A percentile compares a stretch with the other conserved stretches of the same genome.
phyloP scores from a whole-genome alignment of 2,797 vertebrate genomes.

The Sparidentex hasta region DNA sequence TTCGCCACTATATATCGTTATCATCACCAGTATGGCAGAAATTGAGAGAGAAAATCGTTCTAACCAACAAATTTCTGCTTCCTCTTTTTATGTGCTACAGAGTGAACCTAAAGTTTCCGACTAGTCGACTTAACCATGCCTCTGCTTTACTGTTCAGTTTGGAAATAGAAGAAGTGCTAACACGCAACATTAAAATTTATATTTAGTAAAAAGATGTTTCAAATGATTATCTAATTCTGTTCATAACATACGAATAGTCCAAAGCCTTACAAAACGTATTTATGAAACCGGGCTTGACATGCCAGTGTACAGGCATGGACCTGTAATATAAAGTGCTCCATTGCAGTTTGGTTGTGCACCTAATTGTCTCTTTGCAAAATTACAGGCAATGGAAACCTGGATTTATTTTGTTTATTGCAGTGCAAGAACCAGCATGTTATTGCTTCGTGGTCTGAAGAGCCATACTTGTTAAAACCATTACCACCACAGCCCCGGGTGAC shows the following conservation, averaged over 20 bases:
- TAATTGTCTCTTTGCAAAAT: conserved; percentile 58
- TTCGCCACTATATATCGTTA: background rate
- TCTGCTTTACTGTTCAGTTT: conserved; percentile 21
- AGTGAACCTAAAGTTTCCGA: background rate
- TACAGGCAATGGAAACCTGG: conserved; percentile 40
- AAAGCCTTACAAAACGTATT: background rate
- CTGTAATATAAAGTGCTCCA: conserved; percentile 23
- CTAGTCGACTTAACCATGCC: background rate
- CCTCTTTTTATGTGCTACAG: background rate
- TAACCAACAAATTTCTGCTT: background rate
- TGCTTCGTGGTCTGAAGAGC: conserved; percentile 45
- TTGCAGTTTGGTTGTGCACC: conserved; percentile 31
- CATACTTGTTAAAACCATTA: conserved; percentile 63
- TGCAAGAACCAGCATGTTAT: conserved; percentile 47
- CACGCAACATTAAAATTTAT: conserved; percentile 11
- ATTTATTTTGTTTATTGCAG: conserved; percentile 55
- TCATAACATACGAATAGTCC: conserved; percentile 28
- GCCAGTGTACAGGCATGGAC: conserved; percentile 2
- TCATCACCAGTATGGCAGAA: background rate
- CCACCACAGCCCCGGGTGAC: conserved; percentile 23
- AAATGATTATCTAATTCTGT: background rate
- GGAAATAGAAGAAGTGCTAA: background rate
- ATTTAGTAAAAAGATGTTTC: conserved; percentile 26
- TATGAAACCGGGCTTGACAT: background rate
- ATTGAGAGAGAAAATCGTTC: background rate